These are phyloP conservation scores for Monopis laevigella DNA, from an alignment of 2,888 invertebrate genomes.

Conservation along the genomic window DNA sequence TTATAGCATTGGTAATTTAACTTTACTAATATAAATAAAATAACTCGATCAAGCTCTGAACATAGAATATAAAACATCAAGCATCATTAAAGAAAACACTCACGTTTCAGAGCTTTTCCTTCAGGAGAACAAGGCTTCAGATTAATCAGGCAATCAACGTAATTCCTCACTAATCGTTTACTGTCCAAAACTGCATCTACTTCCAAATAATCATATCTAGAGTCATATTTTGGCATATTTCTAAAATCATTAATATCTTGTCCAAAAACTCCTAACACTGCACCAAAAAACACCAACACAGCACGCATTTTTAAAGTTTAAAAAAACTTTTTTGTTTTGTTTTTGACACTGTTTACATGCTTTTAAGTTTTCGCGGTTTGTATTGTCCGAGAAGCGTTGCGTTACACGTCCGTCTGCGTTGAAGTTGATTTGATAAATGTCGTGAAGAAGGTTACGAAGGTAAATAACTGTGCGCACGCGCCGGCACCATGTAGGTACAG, in stretches of 20 bases:
- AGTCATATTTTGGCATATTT: slow-evolving; percentile 53
- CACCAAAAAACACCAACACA: slow-evolving; percentile 34
- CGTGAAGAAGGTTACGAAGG: no score
- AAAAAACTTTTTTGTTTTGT: slow-evolving; percentile 4
- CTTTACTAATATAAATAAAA: no score
- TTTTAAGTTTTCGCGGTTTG: no score
- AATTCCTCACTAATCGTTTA: slow-evolving; percentile 74
- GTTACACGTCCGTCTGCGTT: no score
- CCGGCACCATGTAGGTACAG: no score
- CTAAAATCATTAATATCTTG: slow-evolving; percentile 41
- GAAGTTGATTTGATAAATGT: no score
- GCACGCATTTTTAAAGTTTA: slow-evolving; percentile 35
- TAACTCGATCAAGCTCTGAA: no score
- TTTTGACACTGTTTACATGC: no score
- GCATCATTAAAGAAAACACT: slow-evolving; percentile 42
- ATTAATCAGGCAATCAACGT: slow-evolving; percentile 75
- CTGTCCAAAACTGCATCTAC: slow-evolving; percentile 74
- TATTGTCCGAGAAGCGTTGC: no score
- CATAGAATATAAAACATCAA: not conserved
- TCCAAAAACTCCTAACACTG: slow-evolving; percentile 25
- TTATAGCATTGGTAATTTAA: no score
- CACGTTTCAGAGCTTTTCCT: slow-evolving; percentile 76
- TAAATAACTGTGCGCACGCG: no score
- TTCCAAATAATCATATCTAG: slow-evolving; percentile 75
- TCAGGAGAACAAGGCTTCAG: slow-evolving; percentile 77